Conservation (phyloP, 2,888 invertebrate species). For the Sphinx pinastri region DNA sequence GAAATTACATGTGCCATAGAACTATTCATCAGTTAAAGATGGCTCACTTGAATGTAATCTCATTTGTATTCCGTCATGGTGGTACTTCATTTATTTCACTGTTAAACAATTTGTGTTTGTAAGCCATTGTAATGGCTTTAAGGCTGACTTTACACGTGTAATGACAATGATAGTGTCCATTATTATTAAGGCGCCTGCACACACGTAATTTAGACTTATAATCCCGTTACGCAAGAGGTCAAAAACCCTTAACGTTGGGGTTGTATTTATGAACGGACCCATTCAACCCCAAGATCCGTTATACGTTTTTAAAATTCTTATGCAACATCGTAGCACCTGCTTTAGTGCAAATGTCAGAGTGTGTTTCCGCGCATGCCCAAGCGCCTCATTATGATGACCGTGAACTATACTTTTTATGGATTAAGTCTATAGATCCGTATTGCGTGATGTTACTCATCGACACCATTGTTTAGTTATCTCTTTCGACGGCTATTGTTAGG, state of each 20-base stretch:
- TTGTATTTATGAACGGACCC: constrained; percentile 57
- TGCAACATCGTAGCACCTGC: constrained; percentile 69
- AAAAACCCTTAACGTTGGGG: constrained; percentile 47
- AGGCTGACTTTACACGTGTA: not conserved
- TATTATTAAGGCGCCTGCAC: no score
- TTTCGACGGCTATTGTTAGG: constrained; percentile 53
- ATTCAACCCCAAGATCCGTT: constrained; percentile 46
- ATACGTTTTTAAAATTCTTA: constrained; percentile 53
- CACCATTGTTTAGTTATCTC: constrained; percentile 52
- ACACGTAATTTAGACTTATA: not conserved
- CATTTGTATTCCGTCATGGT: constrained; percentile 71
- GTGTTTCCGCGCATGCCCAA: constrained; percentile 56
- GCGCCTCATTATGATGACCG: constrained; percentile 52
- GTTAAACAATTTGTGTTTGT: constrained; percentile 74
- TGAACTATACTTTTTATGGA: constrained; percentile 76
- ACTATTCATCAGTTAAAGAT: constrained; percentile 77
- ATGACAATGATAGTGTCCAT: not conserved
- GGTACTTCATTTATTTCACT: constrained; percentile 69
- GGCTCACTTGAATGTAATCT: constrained; percentile 71
- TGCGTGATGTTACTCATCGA: constrained; percentile 61
- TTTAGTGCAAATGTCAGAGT: constrained; percentile 71
- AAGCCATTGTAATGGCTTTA: not conserved
- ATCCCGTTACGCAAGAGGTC: not conserved
- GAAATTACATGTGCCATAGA: constrained; percentile 75
- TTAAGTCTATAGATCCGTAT: constrained; percentile 67